Evolutionary conservation across 2,888 invertebrate genomes (phyloP).

Genomic region (Xestia ashworthii): DNA sequence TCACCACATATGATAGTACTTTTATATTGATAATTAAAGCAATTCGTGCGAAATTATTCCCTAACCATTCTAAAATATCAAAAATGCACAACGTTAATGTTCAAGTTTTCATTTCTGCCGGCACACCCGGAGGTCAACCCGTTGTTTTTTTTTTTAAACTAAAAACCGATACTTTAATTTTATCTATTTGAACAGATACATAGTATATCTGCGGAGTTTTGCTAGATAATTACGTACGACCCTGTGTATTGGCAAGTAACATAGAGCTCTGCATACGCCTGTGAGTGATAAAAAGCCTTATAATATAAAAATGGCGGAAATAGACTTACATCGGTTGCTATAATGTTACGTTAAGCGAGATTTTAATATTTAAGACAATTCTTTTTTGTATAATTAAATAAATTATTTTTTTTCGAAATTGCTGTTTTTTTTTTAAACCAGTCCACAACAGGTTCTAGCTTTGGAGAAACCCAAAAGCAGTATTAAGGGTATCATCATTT

Average conservation of each 20-base stretch:
- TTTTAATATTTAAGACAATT: slow-evolving; percentile 72
- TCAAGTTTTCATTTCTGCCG: too few species aligned
- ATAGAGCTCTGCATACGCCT: slow-evolving; percentile 6
- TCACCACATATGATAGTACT: too few species aligned
- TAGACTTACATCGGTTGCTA: slow-evolving; percentile 62
- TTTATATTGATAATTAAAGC: too few species aligned
- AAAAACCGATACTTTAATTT: neutral
- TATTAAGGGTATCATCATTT: too few species aligned
- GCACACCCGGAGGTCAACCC: too few species aligned
- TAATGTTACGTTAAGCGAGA: slow-evolving; percentile 62
- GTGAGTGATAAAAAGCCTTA: slow-evolving; percentile 26
- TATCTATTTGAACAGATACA: neutral
- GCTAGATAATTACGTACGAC: neutral
- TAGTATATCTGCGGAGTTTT: neutral
- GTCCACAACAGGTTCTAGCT: too few species aligned
- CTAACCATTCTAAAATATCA: too few species aligned
- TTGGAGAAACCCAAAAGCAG: too few species aligned
- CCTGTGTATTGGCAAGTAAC: neutral
- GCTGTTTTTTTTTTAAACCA: neutral
- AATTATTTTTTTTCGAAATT: slow-evolving; percentile 72
- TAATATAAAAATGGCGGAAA: slow-evolving; percentile 32
- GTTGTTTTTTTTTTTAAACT: too few species aligned
- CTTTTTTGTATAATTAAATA: slow-evolving; percentile 77
- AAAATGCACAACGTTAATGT: too few species aligned
- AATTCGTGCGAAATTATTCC: too few species aligned